Evolutionary conservation across 1,140 invertebrate genomes (phyloP).

Genomic region (Bombus superbus): DNA sequence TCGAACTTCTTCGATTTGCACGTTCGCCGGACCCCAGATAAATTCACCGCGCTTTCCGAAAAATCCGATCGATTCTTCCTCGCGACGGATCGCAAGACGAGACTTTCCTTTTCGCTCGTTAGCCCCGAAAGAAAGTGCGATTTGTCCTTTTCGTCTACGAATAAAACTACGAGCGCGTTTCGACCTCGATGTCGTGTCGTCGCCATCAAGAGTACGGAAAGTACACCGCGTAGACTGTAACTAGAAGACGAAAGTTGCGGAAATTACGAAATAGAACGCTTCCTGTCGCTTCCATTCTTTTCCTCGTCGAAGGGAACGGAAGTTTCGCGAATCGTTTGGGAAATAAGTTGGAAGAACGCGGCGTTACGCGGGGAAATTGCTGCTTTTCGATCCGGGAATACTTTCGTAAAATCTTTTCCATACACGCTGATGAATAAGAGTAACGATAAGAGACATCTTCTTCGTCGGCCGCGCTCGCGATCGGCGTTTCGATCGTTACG

Average conservation of each 20-base stretch:
- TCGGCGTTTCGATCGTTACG: neutral
- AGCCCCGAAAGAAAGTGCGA: neutral
- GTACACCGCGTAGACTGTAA: too few species aligned
- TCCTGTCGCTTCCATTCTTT: neutral
- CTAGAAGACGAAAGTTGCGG: neutral
- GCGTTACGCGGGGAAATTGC: neutral
- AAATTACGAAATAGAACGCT: constrained; percentile 6
- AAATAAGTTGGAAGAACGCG: constrained; percentile 25
- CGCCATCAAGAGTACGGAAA: neutral
- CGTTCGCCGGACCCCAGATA: too few species aligned
- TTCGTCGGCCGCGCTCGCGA: neutral
- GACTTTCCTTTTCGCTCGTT: neutral
- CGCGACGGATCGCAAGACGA: neutral
- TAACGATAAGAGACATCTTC: too few species aligned
- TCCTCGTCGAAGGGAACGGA: neutral
- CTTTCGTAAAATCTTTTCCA: neutral
- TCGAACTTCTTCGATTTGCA: neutral
- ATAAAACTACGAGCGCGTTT: neutral
- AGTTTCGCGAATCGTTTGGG: neutral
- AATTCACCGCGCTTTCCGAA: neutral
- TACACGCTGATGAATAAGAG: too few species aligned
- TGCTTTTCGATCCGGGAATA: neutral
- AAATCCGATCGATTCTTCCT: neutral
- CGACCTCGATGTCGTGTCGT: neutral
- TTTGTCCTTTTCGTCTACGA: neutral